Evolutionary conservation across 2,888 invertebrate genomes (phyloP).

Genomic region (Cantharis nigra): DNA sequence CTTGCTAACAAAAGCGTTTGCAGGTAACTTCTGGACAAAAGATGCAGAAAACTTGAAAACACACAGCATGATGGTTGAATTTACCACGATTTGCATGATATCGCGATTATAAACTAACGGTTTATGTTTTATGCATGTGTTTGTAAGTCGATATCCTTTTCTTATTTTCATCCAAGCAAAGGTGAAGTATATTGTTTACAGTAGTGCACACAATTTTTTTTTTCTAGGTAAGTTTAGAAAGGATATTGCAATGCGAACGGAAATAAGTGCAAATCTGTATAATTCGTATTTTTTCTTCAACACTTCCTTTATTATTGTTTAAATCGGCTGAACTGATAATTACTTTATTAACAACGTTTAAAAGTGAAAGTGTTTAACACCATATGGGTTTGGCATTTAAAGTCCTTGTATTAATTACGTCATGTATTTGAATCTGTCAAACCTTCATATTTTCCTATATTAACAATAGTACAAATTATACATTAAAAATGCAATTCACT

Average conservation of each 20-base stretch:
- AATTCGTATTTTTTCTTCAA: neutral
- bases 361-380: conserved; percentile 15
- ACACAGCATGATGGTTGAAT: neutral
- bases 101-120: neutral
- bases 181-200: neutral
- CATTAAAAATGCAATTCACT: neutral
- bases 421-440: neutral
- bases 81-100: neutral
- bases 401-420: conserved; percentile 2
- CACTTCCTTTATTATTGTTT: neutral
- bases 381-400: conserved; percentile 14
- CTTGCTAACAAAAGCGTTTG: neutral
- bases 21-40: neutral
- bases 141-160: neutral
- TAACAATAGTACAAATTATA: conserved; percentile 1
- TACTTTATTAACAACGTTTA: neutral
- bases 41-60: neutral
- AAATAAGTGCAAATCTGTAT: neutral
- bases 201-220: neutral
- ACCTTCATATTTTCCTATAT: neutral
- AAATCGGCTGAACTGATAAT: neutral
- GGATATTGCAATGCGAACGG: neutral
- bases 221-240: neutral
- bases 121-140: neutral
- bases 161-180: neutral